These are phyloP conservation scores for Rosalia funebris DNA, from an alignment of 2,888 invertebrate species.

Conservation along the genomic window DNA sequence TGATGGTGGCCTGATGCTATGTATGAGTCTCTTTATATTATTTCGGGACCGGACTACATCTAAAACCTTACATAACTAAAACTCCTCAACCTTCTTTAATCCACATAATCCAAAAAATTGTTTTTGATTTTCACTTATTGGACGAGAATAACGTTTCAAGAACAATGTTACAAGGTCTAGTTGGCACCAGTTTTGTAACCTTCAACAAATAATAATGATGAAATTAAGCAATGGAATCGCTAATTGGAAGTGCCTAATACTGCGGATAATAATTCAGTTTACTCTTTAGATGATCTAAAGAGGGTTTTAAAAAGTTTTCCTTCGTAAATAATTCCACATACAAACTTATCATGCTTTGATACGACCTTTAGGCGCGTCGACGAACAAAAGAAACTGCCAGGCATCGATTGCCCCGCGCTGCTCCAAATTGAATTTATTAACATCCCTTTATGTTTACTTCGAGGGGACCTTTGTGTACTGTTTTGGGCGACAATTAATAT, in stretches of 20 bases:
- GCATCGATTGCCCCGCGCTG: conserved; percentile 26
- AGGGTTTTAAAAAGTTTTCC: conserved; percentile 27
- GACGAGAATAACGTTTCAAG: no score
- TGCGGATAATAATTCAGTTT: conserved; percentile 9
- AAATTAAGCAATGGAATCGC: no score
- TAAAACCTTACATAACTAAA: no score
- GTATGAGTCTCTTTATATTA: no score
- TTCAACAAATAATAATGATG: no score
- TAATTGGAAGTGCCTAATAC: not conserved
- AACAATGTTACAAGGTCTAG: no score
- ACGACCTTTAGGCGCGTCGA: conserved; percentile 31
- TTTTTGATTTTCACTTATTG: no score
- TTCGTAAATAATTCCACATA: conserved; percentile 27
- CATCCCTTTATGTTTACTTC: conserved; percentile 9
- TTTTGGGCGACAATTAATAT: conserved; percentile 17
- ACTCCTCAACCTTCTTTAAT: no score
- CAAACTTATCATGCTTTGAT: conserved; percentile 31
- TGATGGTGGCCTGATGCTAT: no score
- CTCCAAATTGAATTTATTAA: conserved; percentile 17
- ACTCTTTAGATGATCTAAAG: conserved; percentile 7
- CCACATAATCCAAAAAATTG: no score
- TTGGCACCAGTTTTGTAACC: no score
- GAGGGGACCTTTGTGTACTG: not conserved
- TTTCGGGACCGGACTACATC: no score
- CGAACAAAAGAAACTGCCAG: conserved; percentile 34